Evolutionary conservation across 2,888 invertebrate genomes (phyloP), one percentile per base, ranked within the genome.

Genomic region (Criorhina ranunculi): DNA sequence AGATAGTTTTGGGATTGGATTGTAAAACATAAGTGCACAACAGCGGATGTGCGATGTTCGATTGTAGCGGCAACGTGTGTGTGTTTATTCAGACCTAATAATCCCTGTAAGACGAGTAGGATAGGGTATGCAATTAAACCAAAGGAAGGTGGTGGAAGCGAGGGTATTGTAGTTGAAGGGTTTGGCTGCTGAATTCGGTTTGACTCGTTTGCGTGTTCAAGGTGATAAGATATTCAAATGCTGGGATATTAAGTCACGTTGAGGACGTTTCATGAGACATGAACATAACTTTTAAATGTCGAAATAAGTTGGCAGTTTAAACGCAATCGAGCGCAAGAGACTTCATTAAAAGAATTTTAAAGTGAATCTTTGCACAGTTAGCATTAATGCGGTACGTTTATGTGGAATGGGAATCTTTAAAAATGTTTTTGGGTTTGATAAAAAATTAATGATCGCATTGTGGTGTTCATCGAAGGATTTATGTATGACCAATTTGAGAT

Each of bases 11-110:
- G 75, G 85, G 62, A 85, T 85, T 80, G 80, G 59, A 76, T 85
- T 85, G 85, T 76, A 80, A 80, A 85, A 75, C 85, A 85, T 75
- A 85, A 85, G 85, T 80, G 80, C 85, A 85, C 85, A 76, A 76
- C 64, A 85, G 57, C 85, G 80, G 80, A 80, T 85, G 75, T 76
- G 59, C 44, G 75, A 80, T 76, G 64, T 76, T 85, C 85, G 80
- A 85, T 80, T 85, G 80, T 51, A 55, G 59, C 64, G 19, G 19
- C 17, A 2, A 8, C 29, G 17, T 35, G 31, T 40, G 15, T 33
- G 12, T 57, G 49, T 35, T 75, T 51, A 31, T 11, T 29, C 12
- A 67, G 33, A 76, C 62, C 57, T 57, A 12, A 64, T 81, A 69
- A 76, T 70, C 75, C 19, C 42, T 11, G 53, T n/a, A 55, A 24